Conservation (phyloP, 2,888 invertebrate species). For the Agonopterix alstromeriana region DNA sequence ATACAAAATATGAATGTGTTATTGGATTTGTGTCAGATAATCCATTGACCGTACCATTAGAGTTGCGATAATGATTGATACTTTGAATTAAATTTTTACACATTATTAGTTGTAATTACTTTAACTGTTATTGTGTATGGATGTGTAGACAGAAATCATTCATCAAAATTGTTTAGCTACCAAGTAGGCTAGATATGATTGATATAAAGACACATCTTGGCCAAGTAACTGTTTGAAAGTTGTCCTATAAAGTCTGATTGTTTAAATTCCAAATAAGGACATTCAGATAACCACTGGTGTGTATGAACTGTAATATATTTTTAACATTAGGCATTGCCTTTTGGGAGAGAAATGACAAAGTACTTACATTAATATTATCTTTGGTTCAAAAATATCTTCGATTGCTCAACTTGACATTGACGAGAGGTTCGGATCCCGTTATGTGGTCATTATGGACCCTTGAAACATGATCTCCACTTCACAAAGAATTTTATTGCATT, state of each 20-base stretch:
- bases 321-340: not conserved
- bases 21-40: constrained; percentile 20
- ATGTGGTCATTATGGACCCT: not conserved
- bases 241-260: too few relatives aligned
- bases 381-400: constrained; percentile 14
- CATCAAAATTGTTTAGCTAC: constrained; percentile 27
- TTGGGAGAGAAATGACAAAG: constrained; percentile 15
- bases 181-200: constrained; percentile 18
- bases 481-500: too few relatives aligned
- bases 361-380: constrained; percentile 17
- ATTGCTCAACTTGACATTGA: constrained; percentile 23
- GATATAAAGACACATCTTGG: constrained; percentile 25
- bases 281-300: not conserved
- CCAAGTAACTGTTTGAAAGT: constrained; percentile 7
- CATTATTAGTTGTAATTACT: constrained; percentile 1
- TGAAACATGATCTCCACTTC: not conserved
- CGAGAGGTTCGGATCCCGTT: constrained; percentile 23
- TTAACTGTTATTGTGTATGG: not conserved
- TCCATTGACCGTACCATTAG: constrained; percentile 3
- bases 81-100: not conserved
- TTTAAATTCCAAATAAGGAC: constrained; percentile 8
- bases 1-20: constrained; percentile 11
- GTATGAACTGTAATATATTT: not conserved
- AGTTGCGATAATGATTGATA: too few relatives aligned
- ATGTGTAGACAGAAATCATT: constrained; percentile 16